phyloP scores from a whole-genome alignment of 2,888 invertebrate species.

The Calliopum simillimum region DNA sequence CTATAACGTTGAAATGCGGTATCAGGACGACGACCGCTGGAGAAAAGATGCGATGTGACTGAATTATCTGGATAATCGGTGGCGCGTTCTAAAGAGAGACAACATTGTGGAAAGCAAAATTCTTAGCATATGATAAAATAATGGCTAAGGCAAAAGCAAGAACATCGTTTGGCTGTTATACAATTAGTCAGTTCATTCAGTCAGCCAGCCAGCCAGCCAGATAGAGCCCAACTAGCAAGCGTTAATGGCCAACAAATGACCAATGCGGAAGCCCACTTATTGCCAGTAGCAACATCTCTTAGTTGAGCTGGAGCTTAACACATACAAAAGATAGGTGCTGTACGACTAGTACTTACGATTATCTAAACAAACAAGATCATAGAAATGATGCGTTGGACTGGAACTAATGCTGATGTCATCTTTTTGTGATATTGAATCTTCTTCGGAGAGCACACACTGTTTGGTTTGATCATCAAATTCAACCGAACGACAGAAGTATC shows the following conservation, averaged over 20 bases:
- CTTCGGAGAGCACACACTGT: conserved; percentile 90
- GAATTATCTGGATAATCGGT: conserved; percentile 91
- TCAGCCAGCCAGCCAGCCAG: background rate
- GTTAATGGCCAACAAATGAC: background rate
- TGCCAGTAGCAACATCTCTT: background rate
- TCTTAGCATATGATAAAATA: background rate
- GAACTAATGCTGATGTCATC: conserved; percentile 88
- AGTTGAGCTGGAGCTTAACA: background rate
- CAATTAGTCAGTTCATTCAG: background rate
- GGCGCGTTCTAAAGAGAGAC: conserved; percentile 82
- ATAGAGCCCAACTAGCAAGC: background rate
- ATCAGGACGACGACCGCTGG: conserved; percentile 84
- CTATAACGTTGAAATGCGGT: conserved; percentile 87
- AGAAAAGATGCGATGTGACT: conserved; percentile 85
- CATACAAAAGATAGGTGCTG: background rate
- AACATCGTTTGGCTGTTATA: background rate
- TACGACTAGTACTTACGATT: conserved; percentile 77
- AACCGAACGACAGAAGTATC: conserved; percentile 88
- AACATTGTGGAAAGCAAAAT: conserved; percentile 4
- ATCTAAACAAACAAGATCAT: conserved; percentile 89
- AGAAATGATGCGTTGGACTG: conserved; percentile 87
- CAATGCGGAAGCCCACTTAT: background rate
- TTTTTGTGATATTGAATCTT: conserved; percentile 90
- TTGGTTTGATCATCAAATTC: conserved; percentile 89
- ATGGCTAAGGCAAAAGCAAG: background rate